These are phyloP conservation scores for Syngnathus scovelli DNA, from an alignment of 2,113 vertebrate genomes.

Conservation along the genomic window DNA sequence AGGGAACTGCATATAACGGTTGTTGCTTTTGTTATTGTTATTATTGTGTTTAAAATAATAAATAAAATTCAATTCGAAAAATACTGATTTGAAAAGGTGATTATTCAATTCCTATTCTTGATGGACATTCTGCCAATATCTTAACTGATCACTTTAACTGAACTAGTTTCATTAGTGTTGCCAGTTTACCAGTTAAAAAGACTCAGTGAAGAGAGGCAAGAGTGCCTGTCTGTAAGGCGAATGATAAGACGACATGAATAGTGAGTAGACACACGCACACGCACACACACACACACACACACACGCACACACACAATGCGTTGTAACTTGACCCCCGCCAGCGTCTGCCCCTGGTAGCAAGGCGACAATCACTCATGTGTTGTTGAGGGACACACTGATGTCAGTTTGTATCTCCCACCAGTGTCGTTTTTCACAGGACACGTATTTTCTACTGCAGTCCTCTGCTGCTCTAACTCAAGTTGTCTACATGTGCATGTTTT, in stretches of 20 bases:
- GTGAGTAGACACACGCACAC: conserved; percentile 7
- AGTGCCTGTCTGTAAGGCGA: conserved; percentile 15
- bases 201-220: conserved; percentile 21
- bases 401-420: conserved; percentile 26
- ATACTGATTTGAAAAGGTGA: too few species aligned
- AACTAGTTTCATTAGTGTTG: neutral
- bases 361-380: conserved; percentile 39
- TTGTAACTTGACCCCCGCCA: conserved; percentile 50
- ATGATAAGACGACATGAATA: conserved; percentile 17
- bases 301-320: conserved; percentile 17
- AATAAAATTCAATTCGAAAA: too few species aligned
- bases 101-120: too few species aligned
- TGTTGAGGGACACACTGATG: conserved; percentile 21
- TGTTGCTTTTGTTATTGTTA: too few species aligned
- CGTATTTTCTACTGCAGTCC: conserved; percentile 9
- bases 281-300: neutral
- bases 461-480: conserved; percentile 15
- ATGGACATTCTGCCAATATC: too few species aligned
- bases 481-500: neutral
- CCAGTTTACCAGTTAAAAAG: conserved; percentile 20
- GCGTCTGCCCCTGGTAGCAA: conserved; percentile 19
- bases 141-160: too few species aligned
- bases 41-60: too few species aligned
- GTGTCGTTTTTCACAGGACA: conserved; percentile 9
- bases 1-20: too few species aligned